A percentile compares a stretch with the other conserved stretches of the same genome.
These are phyloP conservation scores for Empidonax traillii DNA, from an alignment of 2,113 vertebrate genomes.

Conservation along the genomic window DNA sequence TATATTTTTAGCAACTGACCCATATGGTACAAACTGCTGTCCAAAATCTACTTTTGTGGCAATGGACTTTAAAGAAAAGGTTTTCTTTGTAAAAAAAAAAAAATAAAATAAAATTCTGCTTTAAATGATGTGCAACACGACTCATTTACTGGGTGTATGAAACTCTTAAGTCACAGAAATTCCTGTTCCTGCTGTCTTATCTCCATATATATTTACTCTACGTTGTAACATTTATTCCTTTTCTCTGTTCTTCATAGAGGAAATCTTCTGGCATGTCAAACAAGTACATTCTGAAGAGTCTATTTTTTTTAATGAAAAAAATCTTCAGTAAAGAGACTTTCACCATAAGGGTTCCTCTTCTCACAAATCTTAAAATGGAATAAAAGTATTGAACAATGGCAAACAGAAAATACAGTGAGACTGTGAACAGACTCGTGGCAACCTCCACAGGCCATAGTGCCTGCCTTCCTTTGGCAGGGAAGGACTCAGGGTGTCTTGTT, in stretches of 20 bases:
- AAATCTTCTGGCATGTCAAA: background rate
- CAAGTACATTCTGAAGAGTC: background rate
- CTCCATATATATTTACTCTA: background rate
- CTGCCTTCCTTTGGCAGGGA: too few species aligned
- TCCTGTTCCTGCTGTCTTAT: background rate
- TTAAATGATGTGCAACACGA: background rate
- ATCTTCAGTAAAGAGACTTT: background rate
- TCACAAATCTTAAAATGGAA: background rate
- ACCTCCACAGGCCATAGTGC: background rate
- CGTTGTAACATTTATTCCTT: background rate
- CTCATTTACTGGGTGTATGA: background rate
- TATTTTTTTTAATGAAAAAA: background rate
- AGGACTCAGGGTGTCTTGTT: background rate
- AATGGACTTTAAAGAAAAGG: background rate
- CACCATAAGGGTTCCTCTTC: background rate
- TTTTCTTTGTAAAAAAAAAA: background rate
- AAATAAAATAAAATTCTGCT: background rate
- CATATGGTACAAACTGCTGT: background rate
- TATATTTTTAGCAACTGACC: constrained; percentile 41
- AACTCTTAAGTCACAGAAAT: background rate
- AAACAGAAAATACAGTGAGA: background rate
- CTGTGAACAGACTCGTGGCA: background rate
- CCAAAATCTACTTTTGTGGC: background rate
- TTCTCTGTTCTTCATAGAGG: background rate
- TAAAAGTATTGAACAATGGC: background rate